Evolutionary conservation across 2,888 invertebrate genomes (phyloP).

Genomic region (Tuta absoluta): DNA sequence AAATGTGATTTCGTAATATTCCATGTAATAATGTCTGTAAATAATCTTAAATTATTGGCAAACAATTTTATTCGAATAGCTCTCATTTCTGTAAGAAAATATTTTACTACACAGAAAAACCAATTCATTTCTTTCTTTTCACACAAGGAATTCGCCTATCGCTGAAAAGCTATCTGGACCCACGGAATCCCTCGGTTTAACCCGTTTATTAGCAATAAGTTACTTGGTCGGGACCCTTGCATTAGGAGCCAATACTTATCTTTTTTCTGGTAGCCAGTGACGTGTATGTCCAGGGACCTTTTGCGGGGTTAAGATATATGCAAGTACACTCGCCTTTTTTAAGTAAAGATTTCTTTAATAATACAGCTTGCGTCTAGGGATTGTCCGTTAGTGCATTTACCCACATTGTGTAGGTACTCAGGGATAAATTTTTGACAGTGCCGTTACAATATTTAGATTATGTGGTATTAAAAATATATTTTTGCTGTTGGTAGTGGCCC

Average conservation of each 20-base stretch:
- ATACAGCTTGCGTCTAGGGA: too few relatives aligned
- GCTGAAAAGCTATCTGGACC: slow-evolving; percentile 9
- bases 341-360: not conserved
- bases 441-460: too few relatives aligned
- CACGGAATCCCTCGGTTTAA: slow-evolving; percentile 27
- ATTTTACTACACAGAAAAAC: not conserved
- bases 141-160: not conserved
- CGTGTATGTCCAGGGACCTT: slow-evolving; percentile 58
- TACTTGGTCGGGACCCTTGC: slow-evolving; percentile 51
- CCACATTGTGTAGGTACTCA: too few relatives aligned
- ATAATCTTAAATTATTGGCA: too few relatives aligned
- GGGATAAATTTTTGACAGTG: too few relatives aligned
- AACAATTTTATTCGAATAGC: too few relatives aligned
- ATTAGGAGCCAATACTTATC: slow-evolving; percentile 68
- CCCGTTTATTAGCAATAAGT: slow-evolving; percentile 37
- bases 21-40: too few relatives aligned
- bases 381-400: too few relatives aligned
- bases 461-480: too few relatives aligned
- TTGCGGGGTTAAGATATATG: not conserved
- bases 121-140: not conserved
- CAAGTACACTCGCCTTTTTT: not conserved
- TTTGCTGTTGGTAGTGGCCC: too few relatives aligned
- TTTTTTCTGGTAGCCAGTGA: slow-evolving; percentile 61
- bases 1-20: too few relatives aligned
- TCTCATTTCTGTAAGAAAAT: not conserved